These are phyloP conservation scores for Chironomus tepperi DNA, from an alignment of 1,140 invertebrate species.

Conservation along the genomic window DNA sequence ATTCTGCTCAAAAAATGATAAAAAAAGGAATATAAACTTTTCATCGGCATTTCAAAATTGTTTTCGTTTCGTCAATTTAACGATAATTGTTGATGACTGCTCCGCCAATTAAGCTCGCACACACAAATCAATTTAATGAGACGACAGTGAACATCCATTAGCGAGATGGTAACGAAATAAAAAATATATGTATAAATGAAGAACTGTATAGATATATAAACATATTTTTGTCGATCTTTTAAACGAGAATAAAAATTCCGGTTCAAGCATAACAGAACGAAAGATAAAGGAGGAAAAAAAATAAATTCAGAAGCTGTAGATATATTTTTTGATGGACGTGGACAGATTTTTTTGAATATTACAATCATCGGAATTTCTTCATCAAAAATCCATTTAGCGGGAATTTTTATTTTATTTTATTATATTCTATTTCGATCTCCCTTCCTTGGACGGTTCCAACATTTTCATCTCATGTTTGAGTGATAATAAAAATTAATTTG, in stretches of 20 bases:
- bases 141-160: conserved; percentile 17
- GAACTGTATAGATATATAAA: too few relatives aligned
- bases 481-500: conserved; percentile 24
- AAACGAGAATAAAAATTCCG: neutral
- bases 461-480: neutral
- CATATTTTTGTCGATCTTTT: too few relatives aligned
- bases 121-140: conserved; percentile 21
- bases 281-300: neutral
- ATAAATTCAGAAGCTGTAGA: neutral
- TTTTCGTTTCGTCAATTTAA: conserved; percentile 21
- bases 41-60: conserved; percentile 1
- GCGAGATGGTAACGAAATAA: neutral
- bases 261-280: neutral
- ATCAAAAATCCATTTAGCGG: neutral
- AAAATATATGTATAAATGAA: neutral
- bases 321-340: neutral
- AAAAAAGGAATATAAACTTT: neutral
- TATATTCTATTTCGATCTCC: neutral
- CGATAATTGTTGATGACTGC: conserved; percentile 18
- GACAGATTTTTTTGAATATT: neutral
- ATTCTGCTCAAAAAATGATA: too few relatives aligned
- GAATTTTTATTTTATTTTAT: neutral
- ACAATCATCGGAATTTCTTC: conserved; percentile 9
- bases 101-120: conserved; percentile 16
- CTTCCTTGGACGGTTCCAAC: neutral